Evolutionary conservation across 2,888 invertebrate species (phyloP), one percentile per base, ranked within the genome.

Genomic region (Phoronis australis): DNA sequence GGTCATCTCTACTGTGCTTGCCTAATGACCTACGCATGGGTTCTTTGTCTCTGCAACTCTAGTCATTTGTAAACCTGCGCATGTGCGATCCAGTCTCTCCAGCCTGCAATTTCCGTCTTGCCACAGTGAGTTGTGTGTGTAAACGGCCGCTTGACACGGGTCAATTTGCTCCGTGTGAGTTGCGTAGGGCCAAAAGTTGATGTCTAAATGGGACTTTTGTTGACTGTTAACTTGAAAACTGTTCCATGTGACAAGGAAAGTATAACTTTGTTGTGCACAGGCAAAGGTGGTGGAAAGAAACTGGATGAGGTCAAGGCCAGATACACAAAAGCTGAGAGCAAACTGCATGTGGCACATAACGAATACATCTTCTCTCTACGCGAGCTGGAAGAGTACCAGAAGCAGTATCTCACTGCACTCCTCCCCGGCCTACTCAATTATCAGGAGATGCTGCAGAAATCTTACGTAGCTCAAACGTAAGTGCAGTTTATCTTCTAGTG

Each of bases 381-480:
- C 23, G 93, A 93, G 75, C 93, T 92, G n/a, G 85, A 86, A 22
- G 89, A 91, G 76, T 91, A 90, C 68, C 93, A 95, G 79, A 84
- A 87, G 56, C 89, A 91, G 71, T 84, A 91, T 68, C 82, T 90
- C 60, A 87, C 87, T 1, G 87, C 88, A 31, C 83, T 93, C 35
- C 80, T 95, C 50, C 95, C 95, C 0, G 87, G 88, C 26, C 80
- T 94, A 44, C 80, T 93, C 55, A 90, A 92, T 73, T 86, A 89
- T 69, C 94, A 95, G 73, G 87, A 94, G 69, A 82, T 86, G 27
- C 84, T 88, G 61, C 92, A 93, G 65, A 92, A 94, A 76, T 87
- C 88, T 52, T 87, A 90, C 63, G 85, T 91, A 51, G 82, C 85
- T 42, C 84, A 89, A 49, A 92, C 92, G 94, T 87, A 77, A 76